Evolutionary conservation across 2,113 vertebrate species (phyloP), one percentile per base, ranked within the genome.

Genomic region (Dermatemys mawii): DNA sequence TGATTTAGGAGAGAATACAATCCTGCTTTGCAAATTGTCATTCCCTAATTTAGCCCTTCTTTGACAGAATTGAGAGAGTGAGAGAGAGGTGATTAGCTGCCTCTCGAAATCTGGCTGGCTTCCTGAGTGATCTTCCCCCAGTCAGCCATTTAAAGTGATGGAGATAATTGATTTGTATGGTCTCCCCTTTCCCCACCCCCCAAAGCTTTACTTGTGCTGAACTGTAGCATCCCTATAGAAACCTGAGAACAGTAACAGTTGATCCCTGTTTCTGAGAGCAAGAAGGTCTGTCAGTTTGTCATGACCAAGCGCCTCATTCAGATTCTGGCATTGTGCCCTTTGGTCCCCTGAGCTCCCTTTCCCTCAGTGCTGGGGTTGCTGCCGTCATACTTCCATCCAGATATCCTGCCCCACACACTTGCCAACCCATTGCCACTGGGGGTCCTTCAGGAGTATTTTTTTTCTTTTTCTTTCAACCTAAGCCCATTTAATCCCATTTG

Each of bases 1-100:
- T 93, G 97, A 98, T 98, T 98, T 98, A 98, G 97, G 97, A 96
- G 90, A 98, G 97, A 98, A 97, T 97, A 89, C 91, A 84, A 95
- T 96, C 95, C 96, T 95, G 93, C 95, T 98, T 98, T 98, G 97
- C 95, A 98, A 98, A 96, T 97, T 97, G 97, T 98, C 97, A 94
- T 97, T 97, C 96, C 93, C 94, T 98, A 98, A 98, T 98, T 98
- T 98, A 98, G 96, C 94, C 90, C 96, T 96, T 97, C 96, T 97
- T 97, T 90, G 97, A 95, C 94, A 97, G 97, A 97, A 97, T 98
- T 98, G 95, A 92, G 90, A 96, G 95, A 96, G 97, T 2, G 97
- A 97, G 94, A 96, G 88, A 96, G 97, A 95, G 97, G 97, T 97
- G 97, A 94, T 97, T 98, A 29, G n/a, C 89, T 85, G 80, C 94